Conservation (phyloP, 2,797 vertebrate genomes). For the Tarsius wallacei region DNA sequence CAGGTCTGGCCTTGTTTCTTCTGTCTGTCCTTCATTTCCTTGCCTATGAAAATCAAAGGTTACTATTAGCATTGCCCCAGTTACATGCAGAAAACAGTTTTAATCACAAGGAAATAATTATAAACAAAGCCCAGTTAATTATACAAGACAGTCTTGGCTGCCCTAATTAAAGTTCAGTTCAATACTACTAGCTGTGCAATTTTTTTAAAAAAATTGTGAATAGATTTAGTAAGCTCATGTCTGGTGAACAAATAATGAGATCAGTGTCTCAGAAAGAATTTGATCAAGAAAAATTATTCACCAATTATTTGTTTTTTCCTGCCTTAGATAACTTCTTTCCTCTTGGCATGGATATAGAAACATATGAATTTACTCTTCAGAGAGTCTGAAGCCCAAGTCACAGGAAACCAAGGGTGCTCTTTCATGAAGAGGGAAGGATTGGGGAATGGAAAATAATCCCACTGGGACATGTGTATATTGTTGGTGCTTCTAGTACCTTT, state of each 20-base stretch:
- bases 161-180: constrained; percentile 91
- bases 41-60: constrained; percentile 83
- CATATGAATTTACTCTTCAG: constrained; percentile 22
- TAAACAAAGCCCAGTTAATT: constrained; percentile 92
- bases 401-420: neutral
- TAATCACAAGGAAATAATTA: constrained; percentile 90
- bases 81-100: constrained; percentile 87
- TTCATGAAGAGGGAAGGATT: neutral
- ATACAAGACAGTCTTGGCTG: constrained; percentile 89
- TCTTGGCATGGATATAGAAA: constrained; percentile 51
- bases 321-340: constrained; percentile 70
- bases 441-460: neutral
- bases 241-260: constrained; percentile 90
- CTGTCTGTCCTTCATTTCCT: constrained; percentile 67
- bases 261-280: constrained; percentile 86
- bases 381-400: neutral
- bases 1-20: constrained; percentile 8
- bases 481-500: neutral
- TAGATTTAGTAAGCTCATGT: constrained; percentile 88
- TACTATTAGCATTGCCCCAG: constrained; percentile 79
- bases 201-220: constrained; percentile 87
- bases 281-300: constrained; percentile 89
- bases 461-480: neutral
- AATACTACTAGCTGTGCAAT: constrained; percentile 88
- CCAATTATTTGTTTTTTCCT: constrained; percentile 85